Evolutionary conservation across 2,113 vertebrate genomes (phyloP), one percentile per base, ranked within the genome.

Genomic region (Lontra canadensis): DNA sequence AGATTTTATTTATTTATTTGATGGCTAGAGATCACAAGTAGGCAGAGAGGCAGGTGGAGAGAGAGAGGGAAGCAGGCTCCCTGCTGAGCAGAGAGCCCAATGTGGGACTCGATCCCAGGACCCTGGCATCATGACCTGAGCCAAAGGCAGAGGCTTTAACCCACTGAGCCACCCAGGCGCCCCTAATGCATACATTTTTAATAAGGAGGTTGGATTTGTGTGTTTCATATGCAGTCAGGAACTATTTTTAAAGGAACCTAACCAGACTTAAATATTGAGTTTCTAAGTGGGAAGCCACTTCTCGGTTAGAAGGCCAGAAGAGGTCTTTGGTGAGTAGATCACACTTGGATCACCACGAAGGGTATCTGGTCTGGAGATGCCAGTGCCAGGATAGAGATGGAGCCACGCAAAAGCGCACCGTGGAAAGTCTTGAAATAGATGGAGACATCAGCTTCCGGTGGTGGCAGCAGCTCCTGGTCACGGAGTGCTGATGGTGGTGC

Each of bases 211-310:
- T 9, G 49, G 47, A 59, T 90, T 23, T 52, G 49, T 88, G 67
- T 59, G 26, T 94, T 91, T 97, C 42, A 61, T 44, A 82, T 55
- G 91, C 74, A 63, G 42, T 23, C n/a, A 34, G 76, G 26, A 97
- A 42, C 74, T 97, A 49, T 81, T 93, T 92, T 95, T 86, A 49
- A 90, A 85, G 86, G 31, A 74, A 49, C 26, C 17, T 78, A 78
- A 31, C 47, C 76, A 89, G 44, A 26, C 71, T 85, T 36, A 39
- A 71, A 78, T 12, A 26, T 73, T 52, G 47, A 52, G 42, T 84
- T 95, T 73, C 90, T 79, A 61, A 61, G 13, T 15, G 31, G 71
- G 61, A 95, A 84, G 79, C 52, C 85, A 49, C 34, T 42, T 42
- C 39, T 85, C 63, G 26, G 23, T 65, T 84, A 44, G 42, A 57